Conservation (phyloP, 2,797 vertebrate species). For the Lophius americanus region DNA sequence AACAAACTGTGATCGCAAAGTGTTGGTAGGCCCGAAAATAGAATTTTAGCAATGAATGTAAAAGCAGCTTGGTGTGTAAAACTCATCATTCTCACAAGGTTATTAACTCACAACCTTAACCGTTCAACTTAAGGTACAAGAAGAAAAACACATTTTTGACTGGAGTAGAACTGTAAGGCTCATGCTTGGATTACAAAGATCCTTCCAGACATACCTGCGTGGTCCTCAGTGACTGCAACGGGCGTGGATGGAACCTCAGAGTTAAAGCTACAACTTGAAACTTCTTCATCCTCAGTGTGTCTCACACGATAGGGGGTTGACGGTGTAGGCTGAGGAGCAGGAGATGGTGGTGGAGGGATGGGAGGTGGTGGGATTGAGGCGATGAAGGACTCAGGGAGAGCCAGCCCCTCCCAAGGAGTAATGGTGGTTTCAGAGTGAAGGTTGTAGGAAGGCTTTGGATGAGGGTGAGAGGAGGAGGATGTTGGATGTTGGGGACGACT, state of each 20-base stretch:
- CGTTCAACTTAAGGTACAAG: too few species aligned
- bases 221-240: conserved; percentile 21
- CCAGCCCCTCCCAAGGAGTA: conserved; percentile 72
- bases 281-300: conserved; percentile 8
- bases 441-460: conserved; percentile 40
- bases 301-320: conserved; percentile 28
- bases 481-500: conserved; percentile 46
- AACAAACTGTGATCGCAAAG: too few species aligned
- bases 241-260: conserved; percentile 40
- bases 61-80: too few species aligned
- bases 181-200: too few species aligned
- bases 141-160: too few species aligned
- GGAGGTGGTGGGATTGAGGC: conserved; percentile 55
- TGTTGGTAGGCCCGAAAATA: too few species aligned
- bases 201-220: conserved; percentile 31
- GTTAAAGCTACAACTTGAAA: conserved; percentile 45
- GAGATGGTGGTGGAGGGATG: conserved; percentile 39
- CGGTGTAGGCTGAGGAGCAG: conserved; percentile 35
- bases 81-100: too few species aligned
- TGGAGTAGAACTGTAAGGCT: too few species aligned
- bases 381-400: conserved; percentile 76
- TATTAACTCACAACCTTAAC: too few species aligned
- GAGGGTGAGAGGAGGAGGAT: conserved; percentile 25
- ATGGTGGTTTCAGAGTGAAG: conserved; percentile 66
- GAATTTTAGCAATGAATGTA: too few species aligned